Conservation (phyloP, 2,888 invertebrate species). For the Phengaris arion region DNA sequence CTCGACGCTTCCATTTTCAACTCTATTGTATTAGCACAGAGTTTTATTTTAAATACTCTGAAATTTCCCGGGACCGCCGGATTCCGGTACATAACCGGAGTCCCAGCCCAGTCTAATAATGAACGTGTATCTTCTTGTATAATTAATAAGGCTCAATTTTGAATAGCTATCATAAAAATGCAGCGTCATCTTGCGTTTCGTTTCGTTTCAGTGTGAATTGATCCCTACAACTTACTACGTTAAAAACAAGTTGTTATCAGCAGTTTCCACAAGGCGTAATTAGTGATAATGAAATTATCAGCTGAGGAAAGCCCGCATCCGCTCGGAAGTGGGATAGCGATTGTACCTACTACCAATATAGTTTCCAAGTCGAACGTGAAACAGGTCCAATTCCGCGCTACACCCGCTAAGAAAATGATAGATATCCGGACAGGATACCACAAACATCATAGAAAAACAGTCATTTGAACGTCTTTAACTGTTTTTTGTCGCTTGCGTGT, state of each 20-base stretch:
- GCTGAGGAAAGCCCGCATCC: slow-evolving; percentile 47
- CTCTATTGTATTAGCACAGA: no score
- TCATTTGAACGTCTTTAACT: slow-evolving; percentile 26
- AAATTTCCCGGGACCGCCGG: no score
- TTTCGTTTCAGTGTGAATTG: no score
- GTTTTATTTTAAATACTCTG: no score
- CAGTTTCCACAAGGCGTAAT: slow-evolving; percentile 21
- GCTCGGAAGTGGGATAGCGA: slow-evolving; percentile 41
- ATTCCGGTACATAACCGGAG: no score
- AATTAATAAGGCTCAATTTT: no score
- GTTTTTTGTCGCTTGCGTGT: slow-evolving; percentile 27
- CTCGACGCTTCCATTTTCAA: no score
- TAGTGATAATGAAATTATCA: slow-evolving; percentile 41
- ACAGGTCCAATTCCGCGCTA: slow-evolving; percentile 48
- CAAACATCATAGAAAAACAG: slow-evolving; percentile 32
- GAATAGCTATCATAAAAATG: no score
- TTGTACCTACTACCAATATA: slow-evolving; percentile 33
- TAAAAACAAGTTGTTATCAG: slow-evolving; percentile 10
- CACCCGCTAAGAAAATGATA: slow-evolving; percentile 40
- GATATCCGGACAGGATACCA: slow-evolving; percentile 40
- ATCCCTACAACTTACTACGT: neutral
- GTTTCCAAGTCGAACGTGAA: slow-evolving; percentile 36
- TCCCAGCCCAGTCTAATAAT: no score
- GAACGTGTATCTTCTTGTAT: no score
- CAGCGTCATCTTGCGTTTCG: no score